A percentile compares a stretch with the other conserved stretches of the same genome.
phyloP scores from a whole-genome alignment of 2,797 vertebrate genomes.

The Notamacropus eugenii region DNA sequence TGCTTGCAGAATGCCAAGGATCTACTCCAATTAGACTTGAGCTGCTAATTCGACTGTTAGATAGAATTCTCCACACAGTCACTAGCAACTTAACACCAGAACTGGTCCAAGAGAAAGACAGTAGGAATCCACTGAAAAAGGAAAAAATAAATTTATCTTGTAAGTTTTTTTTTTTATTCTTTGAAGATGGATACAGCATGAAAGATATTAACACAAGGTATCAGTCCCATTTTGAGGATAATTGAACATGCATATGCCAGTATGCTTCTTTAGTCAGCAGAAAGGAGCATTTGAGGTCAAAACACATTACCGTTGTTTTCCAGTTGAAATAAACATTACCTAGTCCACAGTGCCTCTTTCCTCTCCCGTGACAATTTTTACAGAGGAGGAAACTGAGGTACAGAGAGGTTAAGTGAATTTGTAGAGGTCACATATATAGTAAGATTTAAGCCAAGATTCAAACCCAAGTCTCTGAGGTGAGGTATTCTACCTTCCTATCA shows the following conservation, averaged over 20 bases:
- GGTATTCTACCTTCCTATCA: background rate
- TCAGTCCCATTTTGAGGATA: background rate
- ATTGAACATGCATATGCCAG: background rate
- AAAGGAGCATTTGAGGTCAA: background rate
- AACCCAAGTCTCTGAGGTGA: background rate
- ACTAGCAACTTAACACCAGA: background rate
- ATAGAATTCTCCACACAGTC: background rate
- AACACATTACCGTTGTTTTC: background rate
- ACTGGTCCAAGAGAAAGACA: background rate
- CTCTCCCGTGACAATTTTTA: constrained; percentile 11
- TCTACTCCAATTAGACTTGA: background rate
- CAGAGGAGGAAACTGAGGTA: background rate
- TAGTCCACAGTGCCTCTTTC: background rate
- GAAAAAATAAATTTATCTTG: background rate
- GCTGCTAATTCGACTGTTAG: background rate
- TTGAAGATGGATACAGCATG: background rate
- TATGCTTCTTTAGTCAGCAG: background rate
- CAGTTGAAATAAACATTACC: background rate
- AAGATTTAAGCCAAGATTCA: background rate
- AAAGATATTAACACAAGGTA: background rate
- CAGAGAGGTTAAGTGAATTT: background rate
- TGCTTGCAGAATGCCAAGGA: constrained; percentile 21
- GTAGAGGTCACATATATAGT: too few species aligned
- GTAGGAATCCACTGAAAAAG: background rate
- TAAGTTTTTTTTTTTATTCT: background rate